Conservation (phyloP, 2,888 invertebrate species). For the Lissonota sp. region DNA sequence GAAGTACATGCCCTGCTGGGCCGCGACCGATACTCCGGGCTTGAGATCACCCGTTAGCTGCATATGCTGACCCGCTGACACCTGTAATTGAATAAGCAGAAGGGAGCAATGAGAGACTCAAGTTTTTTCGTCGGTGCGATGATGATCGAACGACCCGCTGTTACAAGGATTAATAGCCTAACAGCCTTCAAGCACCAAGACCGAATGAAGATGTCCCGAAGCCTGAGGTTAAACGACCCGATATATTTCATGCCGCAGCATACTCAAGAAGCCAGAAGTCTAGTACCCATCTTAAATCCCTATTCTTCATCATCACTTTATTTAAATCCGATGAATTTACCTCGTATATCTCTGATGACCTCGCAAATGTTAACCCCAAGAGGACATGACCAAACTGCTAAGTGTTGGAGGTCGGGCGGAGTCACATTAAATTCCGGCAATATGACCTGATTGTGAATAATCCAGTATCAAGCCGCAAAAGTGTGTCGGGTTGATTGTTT, state of each 20-base stretch:
- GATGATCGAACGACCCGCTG: conserved; percentile 33
- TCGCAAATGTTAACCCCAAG: not conserved
- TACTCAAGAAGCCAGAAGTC: too few relatives aligned
- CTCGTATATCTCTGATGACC: too few relatives aligned
- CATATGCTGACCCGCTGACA: conserved; percentile 94
- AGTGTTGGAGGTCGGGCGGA: not conserved
- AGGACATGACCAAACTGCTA: conserved; percentile 36
- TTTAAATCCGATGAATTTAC: too few relatives aligned
- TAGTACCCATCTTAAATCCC: too few relatives aligned
- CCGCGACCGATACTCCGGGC: conserved; percentile 91
- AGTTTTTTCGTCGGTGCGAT: conserved; percentile 48
- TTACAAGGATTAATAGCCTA: conserved; percentile 7
- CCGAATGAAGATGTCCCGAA: not conserved
- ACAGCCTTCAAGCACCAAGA: not conserved
- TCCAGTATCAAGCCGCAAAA: not conserved
- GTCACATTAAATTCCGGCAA: conserved; percentile 26
- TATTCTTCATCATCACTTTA: too few relatives aligned
- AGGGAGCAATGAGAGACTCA: conserved; percentile 26
- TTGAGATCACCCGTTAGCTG: conserved; percentile 90
- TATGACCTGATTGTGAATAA: conserved; percentile 26
- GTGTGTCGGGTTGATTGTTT: conserved; percentile 4
- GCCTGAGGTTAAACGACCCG: too few relatives aligned
- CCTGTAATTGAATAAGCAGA: conserved; percentile 84
- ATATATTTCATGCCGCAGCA: too few relatives aligned
- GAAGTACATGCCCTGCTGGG: conserved; percentile 93